These are phyloP conservation scores for Drosophila tristis DNA, from an alignment of 1,140 invertebrate species.

Conservation along the genomic window DNA sequence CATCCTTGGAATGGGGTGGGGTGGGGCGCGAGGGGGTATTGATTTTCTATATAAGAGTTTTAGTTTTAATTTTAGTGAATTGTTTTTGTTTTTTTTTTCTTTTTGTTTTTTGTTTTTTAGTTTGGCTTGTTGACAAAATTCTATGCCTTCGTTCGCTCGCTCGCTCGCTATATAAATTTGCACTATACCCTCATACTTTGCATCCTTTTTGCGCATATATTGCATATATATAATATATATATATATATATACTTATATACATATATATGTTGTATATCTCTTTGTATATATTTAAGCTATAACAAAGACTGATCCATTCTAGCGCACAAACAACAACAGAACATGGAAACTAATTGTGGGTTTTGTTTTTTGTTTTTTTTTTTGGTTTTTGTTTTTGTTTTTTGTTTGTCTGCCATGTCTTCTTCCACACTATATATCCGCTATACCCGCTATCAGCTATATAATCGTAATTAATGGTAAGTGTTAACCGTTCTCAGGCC, in stretches of 20 bases:
- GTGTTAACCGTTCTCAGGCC: slow-evolving; percentile 33
- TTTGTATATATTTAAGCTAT: slow-evolving; percentile 59
- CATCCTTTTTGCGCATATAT: slow-evolving; percentile 11
- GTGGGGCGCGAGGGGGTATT: background rate
- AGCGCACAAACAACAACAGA: slow-evolving; percentile 58
- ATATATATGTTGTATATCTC: slow-evolving; percentile 19
- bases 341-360: slow-evolving; percentile 37
- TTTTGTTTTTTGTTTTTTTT: background rate
- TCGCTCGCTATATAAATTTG: slow-evolving; percentile 41
- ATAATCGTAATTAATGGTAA: slow-evolving; percentile 11
- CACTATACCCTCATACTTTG: slow-evolving; percentile 38
- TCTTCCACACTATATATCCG: background rate
- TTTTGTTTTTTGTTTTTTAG: slow-evolving; percentile 3
- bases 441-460: slow-evolving; percentile 10
- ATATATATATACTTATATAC: slow-evolving; percentile 22
- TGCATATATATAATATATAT: slow-evolving; percentile 24
- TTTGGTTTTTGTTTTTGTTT: no score
- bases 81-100: background rate
- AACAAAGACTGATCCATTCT: slow-evolving; percentile 44
- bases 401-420: no score
- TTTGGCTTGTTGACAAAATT: slow-evolving; percentile 12
- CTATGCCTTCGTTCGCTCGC: slow-evolving; percentile 6
- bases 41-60: background rate
- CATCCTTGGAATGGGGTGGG: no score
- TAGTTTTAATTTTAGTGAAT: no score